Percentiles rank a stretch among this genome's conserved stretches.
Conservation (phyloP, 2,888 invertebrate genomes). For the Agonopterix heracliana region DNA sequence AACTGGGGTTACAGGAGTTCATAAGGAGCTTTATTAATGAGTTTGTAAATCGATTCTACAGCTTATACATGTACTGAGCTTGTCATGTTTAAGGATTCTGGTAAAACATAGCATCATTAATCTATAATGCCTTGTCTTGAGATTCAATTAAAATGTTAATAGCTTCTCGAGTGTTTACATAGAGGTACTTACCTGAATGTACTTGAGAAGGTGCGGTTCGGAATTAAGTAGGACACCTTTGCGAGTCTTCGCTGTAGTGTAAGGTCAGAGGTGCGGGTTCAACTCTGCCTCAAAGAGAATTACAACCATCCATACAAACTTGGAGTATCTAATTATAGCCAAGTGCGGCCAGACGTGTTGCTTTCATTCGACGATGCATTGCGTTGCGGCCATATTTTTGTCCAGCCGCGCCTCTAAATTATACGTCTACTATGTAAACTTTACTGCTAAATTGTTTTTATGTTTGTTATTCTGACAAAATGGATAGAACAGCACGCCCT, state of each 20-base stretch:
- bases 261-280: constrained; percentile 39
- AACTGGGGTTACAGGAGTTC: neutral
- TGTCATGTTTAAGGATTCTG: no score
- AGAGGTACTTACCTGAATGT: neutral
- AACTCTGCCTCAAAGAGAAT: constrained; percentile 33
- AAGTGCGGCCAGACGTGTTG: constrained; percentile 29
- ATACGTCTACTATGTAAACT: constrained; percentile 8
- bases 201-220: neutral
- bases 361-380: constrained; percentile 21
- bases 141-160: constrained; percentile 10
- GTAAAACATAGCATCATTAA: no score
- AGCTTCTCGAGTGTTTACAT: neutral
- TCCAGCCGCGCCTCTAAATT: constrained; percentile 18
- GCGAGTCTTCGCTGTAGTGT: constrained; percentile 10
- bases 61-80: no score
- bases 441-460: constrained; percentile 6
- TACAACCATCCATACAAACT: constrained; percentile 33
- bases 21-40: no score
- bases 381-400: constrained; percentile 19
- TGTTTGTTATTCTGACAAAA: constrained; percentile 6
- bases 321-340: constrained; percentile 52
- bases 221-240: constrained; percentile 18
- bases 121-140: neutral
- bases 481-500: neutral
- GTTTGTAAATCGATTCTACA: no score